These are phyloP conservation scores for Distichodus sexfasciatus DNA, from an alignment of 2,797 vertebrate species.

Conservation along the genomic window DNA sequence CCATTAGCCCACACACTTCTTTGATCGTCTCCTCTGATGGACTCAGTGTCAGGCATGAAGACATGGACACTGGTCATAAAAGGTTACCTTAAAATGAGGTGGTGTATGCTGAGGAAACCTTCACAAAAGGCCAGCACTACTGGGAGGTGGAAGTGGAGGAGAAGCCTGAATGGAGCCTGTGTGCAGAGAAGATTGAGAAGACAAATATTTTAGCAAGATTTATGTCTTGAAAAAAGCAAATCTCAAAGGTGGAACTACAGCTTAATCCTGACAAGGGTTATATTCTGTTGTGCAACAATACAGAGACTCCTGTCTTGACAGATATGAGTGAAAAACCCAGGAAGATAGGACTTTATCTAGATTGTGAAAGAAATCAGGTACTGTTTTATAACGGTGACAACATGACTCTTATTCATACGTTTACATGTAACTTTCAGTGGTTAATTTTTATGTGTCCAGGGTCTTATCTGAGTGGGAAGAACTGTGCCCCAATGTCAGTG, in stretches of 20 bases:
- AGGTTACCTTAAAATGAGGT: not conserved
- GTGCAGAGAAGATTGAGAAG: not conserved
- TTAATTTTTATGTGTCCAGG: constrained; percentile 5
- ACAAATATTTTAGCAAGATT: not conserved
- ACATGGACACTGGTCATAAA: not conserved
- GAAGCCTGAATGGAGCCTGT: constrained; percentile 21
- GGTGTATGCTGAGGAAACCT: not conserved
- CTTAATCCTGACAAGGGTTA: constrained; percentile 1
- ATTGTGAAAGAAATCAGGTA: constrained; percentile 2
- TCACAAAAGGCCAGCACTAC: constrained; percentile 22
- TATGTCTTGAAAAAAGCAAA: not conserved
- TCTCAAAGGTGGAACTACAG: not conserved
- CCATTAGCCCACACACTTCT: not conserved
- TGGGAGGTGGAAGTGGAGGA: constrained; percentile 23
- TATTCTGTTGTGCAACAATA: not conserved
- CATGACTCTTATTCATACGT: constrained; percentile 15
- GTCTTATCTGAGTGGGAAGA: not conserved
- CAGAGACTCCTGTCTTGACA: not conserved
- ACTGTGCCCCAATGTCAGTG: constrained; percentile 3
- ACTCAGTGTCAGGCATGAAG: constrained; percentile 1
- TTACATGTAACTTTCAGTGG: not conserved
- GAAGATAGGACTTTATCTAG: constrained; percentile 18
- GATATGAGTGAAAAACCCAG: not conserved
- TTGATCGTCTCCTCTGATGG: constrained; percentile 17
- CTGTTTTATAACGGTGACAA: constrained; percentile 21